Percentiles rank a stretch among this genome's conserved stretches.
These are phyloP conservation scores for Encarsia formosa DNA, from an alignment of 2,888 invertebrate species.

Conservation along the genomic window DNA sequence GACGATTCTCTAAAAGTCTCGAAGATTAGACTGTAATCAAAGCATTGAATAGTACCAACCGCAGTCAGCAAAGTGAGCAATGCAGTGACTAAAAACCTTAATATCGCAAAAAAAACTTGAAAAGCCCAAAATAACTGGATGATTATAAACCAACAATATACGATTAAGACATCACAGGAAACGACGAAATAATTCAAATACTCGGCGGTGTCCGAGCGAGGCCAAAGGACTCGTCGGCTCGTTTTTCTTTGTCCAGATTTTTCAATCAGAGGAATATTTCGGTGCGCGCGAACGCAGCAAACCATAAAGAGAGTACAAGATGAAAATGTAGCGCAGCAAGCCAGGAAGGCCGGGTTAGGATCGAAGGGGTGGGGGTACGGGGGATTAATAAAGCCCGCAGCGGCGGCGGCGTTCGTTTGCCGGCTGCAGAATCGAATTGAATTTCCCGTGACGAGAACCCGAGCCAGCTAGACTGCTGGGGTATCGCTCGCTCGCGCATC, in stretches of 20 bases:
- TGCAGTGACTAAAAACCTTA: too few relatives aligned
- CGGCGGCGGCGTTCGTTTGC: slow-evolving; percentile 45
- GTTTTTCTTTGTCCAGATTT: slow-evolving; percentile 42
- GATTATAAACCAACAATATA: too few relatives aligned
- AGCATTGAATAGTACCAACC: too few relatives aligned
- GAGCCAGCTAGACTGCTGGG: background rate
- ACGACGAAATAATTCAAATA: too few relatives aligned
- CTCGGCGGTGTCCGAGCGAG: too few relatives aligned
- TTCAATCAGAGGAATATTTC: slow-evolving; percentile 42
- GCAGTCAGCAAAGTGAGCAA: too few relatives aligned
- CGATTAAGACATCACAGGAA: too few relatives aligned
- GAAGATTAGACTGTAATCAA: too few relatives aligned
- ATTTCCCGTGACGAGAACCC: slow-evolving; percentile 39
- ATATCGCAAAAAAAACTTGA: too few relatives aligned
- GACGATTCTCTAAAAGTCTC: too few relatives aligned
- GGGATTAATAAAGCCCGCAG: slow-evolving; percentile 47
- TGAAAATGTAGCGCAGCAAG: background rate
- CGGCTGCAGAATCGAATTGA: slow-evolving; percentile 49
- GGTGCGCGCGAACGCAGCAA: background rate
- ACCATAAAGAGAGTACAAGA: slow-evolving; percentile 2
- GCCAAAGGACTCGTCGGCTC: too few relatives aligned
- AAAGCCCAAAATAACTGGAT: too few relatives aligned
- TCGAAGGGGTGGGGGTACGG: slow-evolving; percentile 5
- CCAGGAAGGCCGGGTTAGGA: background rate
- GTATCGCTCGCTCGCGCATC: background rate